Evolutionary conservation across 2,113 vertebrate species (phyloP).

Genomic region (Rousettus leschenaultii): DNA sequence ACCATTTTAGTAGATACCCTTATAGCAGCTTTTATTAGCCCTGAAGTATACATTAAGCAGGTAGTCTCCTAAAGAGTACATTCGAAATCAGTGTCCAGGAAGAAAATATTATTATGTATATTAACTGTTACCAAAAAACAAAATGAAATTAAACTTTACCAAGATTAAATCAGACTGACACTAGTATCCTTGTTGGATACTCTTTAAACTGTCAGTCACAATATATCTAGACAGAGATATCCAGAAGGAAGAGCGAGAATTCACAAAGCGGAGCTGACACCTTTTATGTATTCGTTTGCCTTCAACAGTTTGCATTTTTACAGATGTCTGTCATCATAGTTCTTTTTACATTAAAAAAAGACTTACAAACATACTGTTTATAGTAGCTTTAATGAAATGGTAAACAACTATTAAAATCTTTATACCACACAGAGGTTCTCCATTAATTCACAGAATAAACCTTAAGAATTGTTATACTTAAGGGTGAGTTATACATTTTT

Average conservation of each 20-base stretch:
- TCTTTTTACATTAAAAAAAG: neutral
- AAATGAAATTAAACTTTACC: neutral
- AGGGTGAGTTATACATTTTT: neutral
- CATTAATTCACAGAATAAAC: neutral
- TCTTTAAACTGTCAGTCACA: neutral
- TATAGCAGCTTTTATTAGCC: neutral
- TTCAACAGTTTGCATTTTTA: neutral
- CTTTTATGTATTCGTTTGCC: neutral
- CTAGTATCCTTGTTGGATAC: neutral
- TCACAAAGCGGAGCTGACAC: neutral
- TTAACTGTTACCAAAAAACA: neutral
- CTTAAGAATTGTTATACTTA: neutral
- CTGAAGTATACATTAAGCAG: neutral
- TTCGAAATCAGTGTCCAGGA: neutral
- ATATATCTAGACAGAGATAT: neutral
- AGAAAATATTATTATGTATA: neutral
- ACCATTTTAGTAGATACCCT: neutral
- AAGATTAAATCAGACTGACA: neutral
- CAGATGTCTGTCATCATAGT: neutral
- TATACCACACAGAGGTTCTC: neutral
- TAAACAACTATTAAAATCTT: slow-evolving; percentile 4
- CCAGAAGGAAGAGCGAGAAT: neutral
- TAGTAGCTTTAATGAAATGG: neutral
- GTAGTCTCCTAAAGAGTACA: neutral
- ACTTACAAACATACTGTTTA: neutral